A percentile compares a stretch with the other conserved stretches of the same genome.
Conservation (phyloP, 1,140 invertebrate genomes). For the Brachionus angularis region DNA sequence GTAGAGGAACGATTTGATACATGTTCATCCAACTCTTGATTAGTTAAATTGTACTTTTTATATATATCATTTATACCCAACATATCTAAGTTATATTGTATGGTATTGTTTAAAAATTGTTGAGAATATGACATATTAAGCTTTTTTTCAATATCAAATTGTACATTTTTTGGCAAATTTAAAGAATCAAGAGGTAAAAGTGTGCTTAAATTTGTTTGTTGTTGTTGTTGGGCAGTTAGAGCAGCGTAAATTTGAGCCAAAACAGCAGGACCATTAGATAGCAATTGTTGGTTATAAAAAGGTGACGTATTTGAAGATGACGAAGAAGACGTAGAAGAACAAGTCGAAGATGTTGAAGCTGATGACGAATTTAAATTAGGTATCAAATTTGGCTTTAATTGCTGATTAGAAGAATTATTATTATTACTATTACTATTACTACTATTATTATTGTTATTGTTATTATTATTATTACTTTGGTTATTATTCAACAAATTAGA, state of each 20-base stretch:
- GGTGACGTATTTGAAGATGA: constrained; percentile 6
- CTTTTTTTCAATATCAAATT: neutral
- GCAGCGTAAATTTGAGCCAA: constrained; percentile 17
- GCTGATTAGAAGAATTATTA: no score
- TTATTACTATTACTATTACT: no score
- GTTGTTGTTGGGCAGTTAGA: constrained; percentile 10
- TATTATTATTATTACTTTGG: no score
- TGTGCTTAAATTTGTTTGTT: no score
- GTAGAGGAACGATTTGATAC: neutral
- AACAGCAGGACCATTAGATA: neutral
- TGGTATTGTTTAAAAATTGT: no score
- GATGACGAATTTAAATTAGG: neutral
- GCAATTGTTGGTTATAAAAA: neutral
- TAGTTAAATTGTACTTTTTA: neutral
- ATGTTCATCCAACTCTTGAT: neutral
- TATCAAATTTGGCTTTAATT: constrained; percentile 1
- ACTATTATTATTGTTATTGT: no score
- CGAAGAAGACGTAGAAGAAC: neutral
- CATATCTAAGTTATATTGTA: neutral
- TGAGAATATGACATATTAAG: neutral
- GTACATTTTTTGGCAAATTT: neutral
- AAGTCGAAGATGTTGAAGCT: neutral
- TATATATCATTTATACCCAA: neutral
- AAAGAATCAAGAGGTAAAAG: neutral
- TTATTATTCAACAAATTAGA: neutral